phyloP scores from a whole-genome alignment of 2,888 invertebrate species.

The Willowsia nigromaculata region DNA sequence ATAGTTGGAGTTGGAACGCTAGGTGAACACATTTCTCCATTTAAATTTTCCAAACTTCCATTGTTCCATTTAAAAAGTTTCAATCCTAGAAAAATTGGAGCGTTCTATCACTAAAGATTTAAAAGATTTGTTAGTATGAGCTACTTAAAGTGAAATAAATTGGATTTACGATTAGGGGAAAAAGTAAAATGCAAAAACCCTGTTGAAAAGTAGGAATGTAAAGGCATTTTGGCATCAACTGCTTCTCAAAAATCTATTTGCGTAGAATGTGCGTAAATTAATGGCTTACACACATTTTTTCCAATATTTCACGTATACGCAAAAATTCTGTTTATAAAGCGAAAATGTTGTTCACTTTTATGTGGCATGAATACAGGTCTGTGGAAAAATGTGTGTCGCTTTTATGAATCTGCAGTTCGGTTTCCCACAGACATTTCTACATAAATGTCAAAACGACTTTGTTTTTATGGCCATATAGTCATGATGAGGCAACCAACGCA shows the following conservation, averaged over 20 bases:
- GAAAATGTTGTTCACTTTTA: neutral
- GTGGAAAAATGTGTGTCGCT: constrained; percentile 40
- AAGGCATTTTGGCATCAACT: neutral
- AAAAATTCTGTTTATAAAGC: neutral
- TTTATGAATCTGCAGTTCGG: neutral
- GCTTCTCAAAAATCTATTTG: neutral
- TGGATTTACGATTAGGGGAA: constrained; percentile 18
- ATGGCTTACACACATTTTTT: constrained; percentile 16
- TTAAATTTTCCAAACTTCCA: too few relatives aligned
- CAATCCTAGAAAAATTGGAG: constrained; percentile 1
- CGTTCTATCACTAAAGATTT: neutral
- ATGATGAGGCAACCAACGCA: neutral
- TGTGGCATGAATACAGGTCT: neutral
- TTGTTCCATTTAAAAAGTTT: too few relatives aligned
- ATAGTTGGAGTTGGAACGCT: too few relatives aligned
- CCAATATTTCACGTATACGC: neutral
- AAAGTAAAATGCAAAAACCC: neutral
- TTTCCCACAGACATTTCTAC: too few relatives aligned
- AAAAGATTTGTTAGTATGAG: constrained; percentile 2
- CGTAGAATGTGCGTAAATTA: constrained; percentile 34
- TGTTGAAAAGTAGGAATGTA: neutral
- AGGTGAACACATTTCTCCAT: neutral
- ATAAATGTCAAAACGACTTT: too few relatives aligned
- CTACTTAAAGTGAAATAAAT: constrained; percentile 18
- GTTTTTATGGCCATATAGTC: neutral